Evolutionary conservation across 2,888 invertebrate genomes (phyloP).

Genomic region (Sthenelais limicola): DNA sequence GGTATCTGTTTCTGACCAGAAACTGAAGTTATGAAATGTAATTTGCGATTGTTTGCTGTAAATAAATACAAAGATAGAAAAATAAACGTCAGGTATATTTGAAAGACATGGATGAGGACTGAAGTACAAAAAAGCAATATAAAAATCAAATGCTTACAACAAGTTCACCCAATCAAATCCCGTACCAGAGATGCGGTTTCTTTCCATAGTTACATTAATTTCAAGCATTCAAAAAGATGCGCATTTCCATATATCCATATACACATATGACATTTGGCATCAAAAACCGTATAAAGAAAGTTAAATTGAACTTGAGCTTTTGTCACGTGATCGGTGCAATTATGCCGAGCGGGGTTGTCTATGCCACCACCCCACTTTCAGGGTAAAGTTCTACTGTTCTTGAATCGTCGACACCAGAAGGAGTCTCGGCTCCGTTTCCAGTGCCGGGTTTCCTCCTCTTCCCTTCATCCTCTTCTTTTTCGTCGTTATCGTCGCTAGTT

Average conservation of each 20-base stretch:
- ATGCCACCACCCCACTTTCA: conserved; percentile 44
- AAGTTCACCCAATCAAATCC: conserved; percentile 39
- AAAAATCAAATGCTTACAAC: conserved; percentile 39
- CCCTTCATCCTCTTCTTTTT: conserved; percentile 22
- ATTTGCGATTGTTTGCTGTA: conserved; percentile 38
- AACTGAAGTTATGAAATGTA: conserved; percentile 31
- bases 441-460: background rate
- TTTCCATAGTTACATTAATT: conserved; percentile 39
- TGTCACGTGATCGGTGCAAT: conserved; percentile 40
- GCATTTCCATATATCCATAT: conserved; percentile 38
- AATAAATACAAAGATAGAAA: conserved; percentile 46
- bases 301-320: conserved; percentile 44
- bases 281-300: conserved; percentile 42
- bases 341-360: conserved; percentile 23
- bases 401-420: conserved; percentile 22
- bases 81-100: conserved; percentile 41
- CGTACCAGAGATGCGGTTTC: conserved; percentile 30
- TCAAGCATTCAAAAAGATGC: conserved; percentile 42
- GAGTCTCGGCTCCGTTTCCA: conserved; percentile 5
- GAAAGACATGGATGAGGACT: conserved; percentile 42
- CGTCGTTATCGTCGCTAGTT: conserved; percentile 25
- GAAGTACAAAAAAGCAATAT: conserved; percentile 43
- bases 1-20: conserved; percentile 33
- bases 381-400: conserved; percentile 44
- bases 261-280: conserved; percentile 45